Evolutionary conservation across 2,888 invertebrate species (phyloP).

Genomic region (Drosophila acutilabella): DNA sequence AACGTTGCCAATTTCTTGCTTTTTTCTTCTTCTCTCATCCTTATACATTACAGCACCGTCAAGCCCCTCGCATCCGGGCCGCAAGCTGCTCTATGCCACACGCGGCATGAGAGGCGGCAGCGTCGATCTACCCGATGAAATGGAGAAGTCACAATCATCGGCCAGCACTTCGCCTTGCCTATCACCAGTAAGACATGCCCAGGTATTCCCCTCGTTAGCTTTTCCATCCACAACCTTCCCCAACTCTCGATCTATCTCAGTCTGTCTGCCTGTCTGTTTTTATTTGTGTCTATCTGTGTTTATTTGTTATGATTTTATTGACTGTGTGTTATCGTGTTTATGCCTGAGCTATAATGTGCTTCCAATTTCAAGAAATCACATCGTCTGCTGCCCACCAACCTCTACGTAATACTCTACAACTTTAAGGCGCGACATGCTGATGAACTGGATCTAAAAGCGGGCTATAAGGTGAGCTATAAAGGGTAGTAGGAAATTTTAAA

Average conservation of each 20-base stretch:
- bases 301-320: conserved; percentile 11
- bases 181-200: conserved; percentile 90
- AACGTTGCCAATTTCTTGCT: conserved; percentile 43
- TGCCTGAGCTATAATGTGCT: conserved; percentile 30
- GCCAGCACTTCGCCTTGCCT: conserved; percentile 97
- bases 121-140: conserved; percentile 96
- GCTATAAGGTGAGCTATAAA: conserved; percentile 87
- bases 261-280: background rate
- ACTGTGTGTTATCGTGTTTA: conserved; percentile 23
- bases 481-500: no score
- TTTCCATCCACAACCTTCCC: conserved; percentile 53
- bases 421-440: conserved; percentile 97
- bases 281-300: conserved; percentile 3
- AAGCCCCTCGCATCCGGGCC: conserved; percentile 95
- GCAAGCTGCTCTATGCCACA: conserved; percentile 90
- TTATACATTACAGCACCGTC: conserved; percentile 90
- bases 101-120: conserved; percentile 96
- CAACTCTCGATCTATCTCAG: conserved; percentile 3
- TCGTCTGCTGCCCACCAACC: conserved; percentile 93
- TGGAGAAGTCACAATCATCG: conserved; percentile 95
- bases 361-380: conserved; percentile 89
- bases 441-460: conserved; percentile 96
- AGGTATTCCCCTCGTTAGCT: conserved; percentile 77
- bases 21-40: conserved; percentile 33
- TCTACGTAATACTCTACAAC: conserved; percentile 97